Conservation (phyloP, 2,888 invertebrate species). For the Liopterus haemorrhoidalis region DNA sequence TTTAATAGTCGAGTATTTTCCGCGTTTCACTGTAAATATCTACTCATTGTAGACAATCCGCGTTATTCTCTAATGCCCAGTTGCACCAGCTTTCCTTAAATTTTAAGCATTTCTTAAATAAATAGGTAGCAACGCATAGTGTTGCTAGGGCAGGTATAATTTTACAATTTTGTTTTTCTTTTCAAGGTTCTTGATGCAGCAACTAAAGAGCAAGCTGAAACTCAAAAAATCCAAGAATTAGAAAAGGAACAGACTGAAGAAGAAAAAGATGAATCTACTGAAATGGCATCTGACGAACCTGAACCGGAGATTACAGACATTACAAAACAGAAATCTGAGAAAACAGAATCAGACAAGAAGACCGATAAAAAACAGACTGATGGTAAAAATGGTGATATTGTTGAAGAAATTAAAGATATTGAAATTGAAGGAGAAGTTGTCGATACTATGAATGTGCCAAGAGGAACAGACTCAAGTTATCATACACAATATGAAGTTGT, state of each 20-base stretch:
- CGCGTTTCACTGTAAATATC: too few relatives aligned
- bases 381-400: conserved; percentile 38
- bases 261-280: conserved; percentile 51
- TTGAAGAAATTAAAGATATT: conserved; percentile 46
- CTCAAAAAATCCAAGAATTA: conserved; percentile 59
- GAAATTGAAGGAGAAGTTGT: conserved; percentile 71
- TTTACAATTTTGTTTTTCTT: conserved; percentile 19
- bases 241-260: conserved; percentile 57
- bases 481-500: conserved; percentile 55
- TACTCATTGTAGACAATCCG: too few relatives aligned
- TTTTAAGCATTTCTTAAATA: too few relatives aligned
- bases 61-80: neutral
- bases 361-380: conserved; percentile 46
- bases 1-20: conserved; percentile 5
- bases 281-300: conserved; percentile 50
- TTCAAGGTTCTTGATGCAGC: conserved; percentile 62
- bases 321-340: conserved; percentile 46
- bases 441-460: conserved; percentile 58
- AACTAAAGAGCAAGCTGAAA: conserved; percentile 75
- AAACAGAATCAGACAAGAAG: conserved; percentile 47
- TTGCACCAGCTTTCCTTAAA: too few relatives aligned
- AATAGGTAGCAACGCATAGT: neutral
- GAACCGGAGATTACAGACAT: conserved; percentile 39
- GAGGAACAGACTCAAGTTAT: conserved; percentile 69
- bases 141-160: too few relatives aligned